A percentile compares a stretch with the other conserved stretches of the same genome.
Conservation (phyloP, 2,888 invertebrate genomes). For the Nysson spinosus region DNA sequence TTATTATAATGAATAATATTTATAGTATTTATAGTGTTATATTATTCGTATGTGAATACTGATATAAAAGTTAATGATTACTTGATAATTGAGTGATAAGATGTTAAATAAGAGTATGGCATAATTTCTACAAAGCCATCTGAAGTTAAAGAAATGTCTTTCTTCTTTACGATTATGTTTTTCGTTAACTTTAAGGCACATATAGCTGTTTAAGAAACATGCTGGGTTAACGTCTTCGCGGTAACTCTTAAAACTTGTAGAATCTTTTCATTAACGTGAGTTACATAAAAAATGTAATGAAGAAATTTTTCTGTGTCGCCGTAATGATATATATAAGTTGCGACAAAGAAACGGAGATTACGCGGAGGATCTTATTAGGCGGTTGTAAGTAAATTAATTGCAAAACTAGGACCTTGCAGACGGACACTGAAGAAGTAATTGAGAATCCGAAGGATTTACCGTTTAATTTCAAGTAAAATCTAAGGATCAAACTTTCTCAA, state of each 20-base stretch:
- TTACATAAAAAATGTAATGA: background rate
- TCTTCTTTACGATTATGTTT: no score
- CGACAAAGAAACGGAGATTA: background rate
- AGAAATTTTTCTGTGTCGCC: background rate
- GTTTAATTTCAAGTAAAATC: slow-evolving; percentile 45
- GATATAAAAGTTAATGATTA: no score
- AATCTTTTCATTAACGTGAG: background rate
- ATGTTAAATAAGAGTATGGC: no score
- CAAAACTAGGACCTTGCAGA: slow-evolving; percentile 3
- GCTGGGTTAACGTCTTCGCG: background rate
- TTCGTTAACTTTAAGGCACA: no score
- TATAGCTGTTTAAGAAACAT: no score
- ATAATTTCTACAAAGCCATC: no score
- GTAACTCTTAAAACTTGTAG: background rate
- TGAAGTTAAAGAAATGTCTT: no score
- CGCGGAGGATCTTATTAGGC: slow-evolving; percentile 20
- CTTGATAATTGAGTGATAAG: no score
- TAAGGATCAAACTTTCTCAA: slow-evolving; percentile 43
- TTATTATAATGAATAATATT: no score
- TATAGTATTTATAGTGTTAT: no score
- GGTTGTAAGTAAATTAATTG: slow-evolving; percentile 28
- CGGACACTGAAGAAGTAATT: slow-evolving; percentile 17
- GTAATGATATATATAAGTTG: background rate
- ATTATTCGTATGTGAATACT: no score
- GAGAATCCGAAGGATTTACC: slow-evolving; percentile 39